Base-by-base conservation (phyloP, 1,140 invertebrate species). In the Sinonovacula constricta region DNA sequence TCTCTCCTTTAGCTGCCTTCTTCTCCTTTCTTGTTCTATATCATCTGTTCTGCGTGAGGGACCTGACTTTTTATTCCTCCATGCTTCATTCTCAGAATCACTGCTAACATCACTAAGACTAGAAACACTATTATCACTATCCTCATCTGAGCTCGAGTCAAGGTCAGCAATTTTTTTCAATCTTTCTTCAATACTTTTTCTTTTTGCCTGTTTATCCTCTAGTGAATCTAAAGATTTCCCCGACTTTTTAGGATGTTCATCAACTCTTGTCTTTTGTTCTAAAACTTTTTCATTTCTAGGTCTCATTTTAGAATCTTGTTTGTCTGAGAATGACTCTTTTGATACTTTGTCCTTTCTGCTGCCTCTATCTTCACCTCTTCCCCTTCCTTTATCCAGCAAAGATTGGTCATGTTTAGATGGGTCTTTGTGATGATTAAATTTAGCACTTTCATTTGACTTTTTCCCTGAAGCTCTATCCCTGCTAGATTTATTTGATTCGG, bases 101-200 rank as follows among this genome's bases (percentile, higher is more conserved):
- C 66, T 78, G 54, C 57, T 70, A 4, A 69, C 30, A 63, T 78
- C 75, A 78, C 65, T 78, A 45, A 78, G 31, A 78, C 75, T 78
- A 53, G 75, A 78, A 33, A 78, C 33, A 69, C 66, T 78, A 78
- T 56, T 78, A 10, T 62, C 75, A 51, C 51, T 49, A 51, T 69
- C 57, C 26, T 53, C 59, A 60, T 63, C 57, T 28, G 60, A 66
- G 22, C 36, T 26, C 18, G 18, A 33, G 30, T 26, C 26, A 30
- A 39, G 10, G 63, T 54, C 49, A 18, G 56, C 70, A 31, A 74
- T 45, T 53, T 28, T 60, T 34, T 74, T 45, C 28, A 74, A 30
- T 24, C 34, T 62, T 53, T 60, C 70, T 51, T 74, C 70, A 63
- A 74, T 63, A 74, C 70, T 74, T 63, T 24, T 74, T 22, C 59